phyloP scores from a whole-genome alignment of 2,113 vertebrate genomes.

The Solea solea region DNA sequence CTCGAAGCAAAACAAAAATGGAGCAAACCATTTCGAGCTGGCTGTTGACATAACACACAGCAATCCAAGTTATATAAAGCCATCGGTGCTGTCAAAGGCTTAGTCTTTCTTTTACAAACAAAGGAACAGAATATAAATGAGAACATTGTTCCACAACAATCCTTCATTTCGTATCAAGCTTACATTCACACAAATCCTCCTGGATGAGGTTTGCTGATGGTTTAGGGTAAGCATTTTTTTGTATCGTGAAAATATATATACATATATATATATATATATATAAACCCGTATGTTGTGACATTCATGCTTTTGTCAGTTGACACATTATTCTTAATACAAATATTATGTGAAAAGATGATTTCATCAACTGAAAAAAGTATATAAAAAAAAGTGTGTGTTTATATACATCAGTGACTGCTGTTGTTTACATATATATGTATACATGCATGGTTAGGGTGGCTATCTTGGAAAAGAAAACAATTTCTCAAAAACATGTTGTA shows the following conservation, averaged over 20 bases:
- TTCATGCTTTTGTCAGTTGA: not conserved
- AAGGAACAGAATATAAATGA: constrained; percentile 46
- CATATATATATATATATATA: no score
- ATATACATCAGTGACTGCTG: no score
- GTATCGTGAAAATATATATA: not conserved
- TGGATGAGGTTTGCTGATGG: not conserved
- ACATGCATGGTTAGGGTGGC: no score
- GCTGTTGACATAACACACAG: constrained; percentile 23
- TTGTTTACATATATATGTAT: no score
- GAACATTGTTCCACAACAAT: constrained; percentile 40
- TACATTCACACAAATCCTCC: constrained; percentile 3
- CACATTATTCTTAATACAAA: not conserved
- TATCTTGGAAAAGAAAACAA: no score
- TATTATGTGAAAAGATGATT: not conserved
- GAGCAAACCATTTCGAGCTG: constrained; percentile 4
- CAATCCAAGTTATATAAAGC: constrained; percentile 23
- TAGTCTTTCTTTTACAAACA: constrained; percentile 45
- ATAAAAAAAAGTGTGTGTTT: no score
- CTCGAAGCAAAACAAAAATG: constrained; percentile 36
- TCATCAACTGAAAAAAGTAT: not conserved
- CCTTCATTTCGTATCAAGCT: constrained; percentile 23
- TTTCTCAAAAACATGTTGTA: no score
- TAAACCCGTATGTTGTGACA: constrained; percentile 13
- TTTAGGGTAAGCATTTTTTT: constrained; percentile 20
- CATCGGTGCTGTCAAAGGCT: constrained; percentile 23